Conservation (phyloP, 2,888 invertebrate species). For the Oligia strigilis region DNA sequence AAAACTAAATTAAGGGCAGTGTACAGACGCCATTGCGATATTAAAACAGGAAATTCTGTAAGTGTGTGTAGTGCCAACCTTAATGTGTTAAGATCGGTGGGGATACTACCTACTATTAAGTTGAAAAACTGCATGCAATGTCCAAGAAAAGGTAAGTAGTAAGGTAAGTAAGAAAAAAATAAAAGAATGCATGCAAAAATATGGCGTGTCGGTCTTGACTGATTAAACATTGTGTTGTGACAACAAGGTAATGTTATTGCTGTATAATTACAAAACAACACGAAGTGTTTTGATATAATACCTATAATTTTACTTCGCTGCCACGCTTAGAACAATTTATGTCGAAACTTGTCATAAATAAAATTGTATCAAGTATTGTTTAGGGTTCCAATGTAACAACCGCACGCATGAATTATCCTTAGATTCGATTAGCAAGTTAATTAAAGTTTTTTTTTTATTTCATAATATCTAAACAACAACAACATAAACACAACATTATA, state of each 20-base stretch:
- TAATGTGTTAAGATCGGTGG: constrained; percentile 78
- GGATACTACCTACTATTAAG: constrained; percentile 80
- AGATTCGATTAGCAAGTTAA: too few relatives aligned
- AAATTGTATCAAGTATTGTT: not conserved
- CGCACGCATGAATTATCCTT: not conserved
- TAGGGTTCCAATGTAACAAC: too few relatives aligned
- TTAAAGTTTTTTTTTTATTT: not conserved
- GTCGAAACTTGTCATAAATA: not conserved
- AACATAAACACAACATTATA: too few relatives aligned
- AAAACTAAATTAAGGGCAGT: constrained; percentile 64
- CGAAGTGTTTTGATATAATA: not conserved
- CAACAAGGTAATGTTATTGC: constrained; percentile 1
- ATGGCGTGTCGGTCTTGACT: constrained; percentile 25
- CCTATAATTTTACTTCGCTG: too few relatives aligned
- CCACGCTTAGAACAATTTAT: not conserved
- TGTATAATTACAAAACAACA: not conserved
- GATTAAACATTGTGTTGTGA: constrained; percentile 16
- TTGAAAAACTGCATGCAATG: constrained; percentile 67
- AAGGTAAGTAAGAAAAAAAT: not conserved
- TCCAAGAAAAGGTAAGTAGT: constrained; percentile 10
- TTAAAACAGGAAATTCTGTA: constrained; percentile 65
- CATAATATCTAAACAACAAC: not conserved
- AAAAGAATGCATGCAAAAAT: constrained; percentile 11
- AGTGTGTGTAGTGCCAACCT: constrained; percentile 74
- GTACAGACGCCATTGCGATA: constrained; percentile 69